phyloP scores from a whole-genome alignment of 2,797 vertebrate species.

The Hydrocynus forskahlii region DNA sequence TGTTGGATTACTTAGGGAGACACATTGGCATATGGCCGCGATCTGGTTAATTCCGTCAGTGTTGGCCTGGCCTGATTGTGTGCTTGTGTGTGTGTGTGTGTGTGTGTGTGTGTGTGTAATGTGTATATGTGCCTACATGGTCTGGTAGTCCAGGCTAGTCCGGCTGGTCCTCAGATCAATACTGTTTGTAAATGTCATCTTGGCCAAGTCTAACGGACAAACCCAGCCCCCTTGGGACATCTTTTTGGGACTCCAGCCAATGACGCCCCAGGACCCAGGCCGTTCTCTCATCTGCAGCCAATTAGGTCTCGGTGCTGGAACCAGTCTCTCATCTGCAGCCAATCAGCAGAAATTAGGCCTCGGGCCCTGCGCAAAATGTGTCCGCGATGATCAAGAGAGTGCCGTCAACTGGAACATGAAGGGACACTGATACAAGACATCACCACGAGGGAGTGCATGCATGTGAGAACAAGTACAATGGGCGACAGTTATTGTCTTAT shows the following conservation, averaged over 20 bases:
- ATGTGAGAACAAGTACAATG: conserved; percentile 14
- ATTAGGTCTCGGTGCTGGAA: conserved; percentile 44
- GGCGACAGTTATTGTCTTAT: conserved; percentile 31
- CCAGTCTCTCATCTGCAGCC: conserved; percentile 48
- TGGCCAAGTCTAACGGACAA: conserved; percentile 30
- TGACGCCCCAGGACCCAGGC: conserved; percentile 39
- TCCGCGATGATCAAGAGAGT: conserved; percentile 50
- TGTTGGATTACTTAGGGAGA: conserved; percentile 65
- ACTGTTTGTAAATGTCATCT: conserved; percentile 48
- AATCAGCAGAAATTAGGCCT: conserved; percentile 54
- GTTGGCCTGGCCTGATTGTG: conserved; percentile 32
- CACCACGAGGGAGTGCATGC: conserved; percentile 23
- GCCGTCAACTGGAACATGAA: conserved; percentile 51
- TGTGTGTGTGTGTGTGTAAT: neutral
- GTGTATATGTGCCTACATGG: neutral
- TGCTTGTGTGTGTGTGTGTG: neutral
- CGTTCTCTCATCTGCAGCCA: conserved; percentile 50
- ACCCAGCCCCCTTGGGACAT: conserved; percentile 12
- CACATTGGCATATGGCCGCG: conserved; percentile 43
- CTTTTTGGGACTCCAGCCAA: conserved; percentile 43
- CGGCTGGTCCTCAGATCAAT: conserved; percentile 47
- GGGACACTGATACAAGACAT: conserved; percentile 42
- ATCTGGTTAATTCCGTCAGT: conserved; percentile 55
- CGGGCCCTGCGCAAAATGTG: conserved; percentile 40
- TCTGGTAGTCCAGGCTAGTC: conserved; percentile 23